Evolutionary conservation across 2,113 vertebrate species (phyloP).

Genomic region (Etia nguti): DNA sequence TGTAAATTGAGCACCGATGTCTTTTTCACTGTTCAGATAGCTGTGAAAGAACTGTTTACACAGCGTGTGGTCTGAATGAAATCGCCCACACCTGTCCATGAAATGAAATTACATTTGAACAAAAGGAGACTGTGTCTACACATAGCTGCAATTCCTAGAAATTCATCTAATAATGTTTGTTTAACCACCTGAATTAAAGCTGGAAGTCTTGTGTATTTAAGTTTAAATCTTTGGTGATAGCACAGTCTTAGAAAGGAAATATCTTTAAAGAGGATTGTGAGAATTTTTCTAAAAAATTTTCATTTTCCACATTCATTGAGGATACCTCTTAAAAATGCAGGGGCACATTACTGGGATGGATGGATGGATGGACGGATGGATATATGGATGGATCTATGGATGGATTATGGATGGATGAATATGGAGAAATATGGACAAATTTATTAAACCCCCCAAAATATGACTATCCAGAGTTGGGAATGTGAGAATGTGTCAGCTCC

Average conservation of each 20-base stretch:
- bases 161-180: neutral
- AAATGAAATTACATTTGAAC: fast-evolving
- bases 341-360: neutral
- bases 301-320: neutral
- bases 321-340: neutral
- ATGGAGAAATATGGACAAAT: no score
- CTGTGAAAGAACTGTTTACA: neutral
- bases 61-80: neutral
- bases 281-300: neutral
- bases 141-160: fast-evolving
- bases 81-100: neutral
- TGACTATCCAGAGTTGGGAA: no score
- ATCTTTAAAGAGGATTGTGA: neutral
- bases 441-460: no score
- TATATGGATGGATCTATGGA: no score
- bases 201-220: neutral
- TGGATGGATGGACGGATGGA: neutral
- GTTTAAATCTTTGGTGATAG: fast-evolving
- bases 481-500: no score
- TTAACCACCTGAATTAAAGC: neutral
- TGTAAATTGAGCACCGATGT: neutral
- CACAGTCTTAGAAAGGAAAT: neutral
- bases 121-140: neutral
- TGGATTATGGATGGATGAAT: fast-evolving
- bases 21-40: neutral